Evolutionary conservation across 1,140 invertebrate genomes (phyloP), one percentile per base, ranked within the genome.

Genomic region (Psix sp.): DNA sequence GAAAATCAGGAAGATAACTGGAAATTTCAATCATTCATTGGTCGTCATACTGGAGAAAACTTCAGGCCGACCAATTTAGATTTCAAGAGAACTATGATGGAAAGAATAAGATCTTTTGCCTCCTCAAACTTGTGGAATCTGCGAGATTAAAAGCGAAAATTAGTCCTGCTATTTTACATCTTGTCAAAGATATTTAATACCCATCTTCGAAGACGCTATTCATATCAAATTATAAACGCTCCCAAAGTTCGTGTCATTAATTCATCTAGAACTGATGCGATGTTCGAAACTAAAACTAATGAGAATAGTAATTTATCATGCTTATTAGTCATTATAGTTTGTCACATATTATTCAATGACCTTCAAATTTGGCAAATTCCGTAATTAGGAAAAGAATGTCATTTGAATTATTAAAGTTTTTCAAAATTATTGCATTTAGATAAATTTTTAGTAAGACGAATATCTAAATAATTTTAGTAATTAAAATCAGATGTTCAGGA

Each of bases 161-260:
- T 59, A 73, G 52, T 66, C 43, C 15, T 21, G 38, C 54, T 60
- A 43, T 66, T 73, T 73, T 60, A 35, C 46, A 15, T 14, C 15
- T 13, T 54, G 14, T 15, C 21, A 9, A 21, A 54, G 56, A 74
- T 60, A 74, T 62, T 74, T 54, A 66, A 74, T 74, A 40, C 48
- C 24, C 33, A 7, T 13, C 29, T 48, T 35, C 43, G 26, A 40
- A 54, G 24, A 20, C 21, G 48, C 40, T 11, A 43, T 65, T 65
- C 45, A 45, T 65, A 63, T 59, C 52, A 56, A 72, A 63, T 72
- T 72, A 65, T 72, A 72, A 38, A 59, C 68, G 59, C 18, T n/a
- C 14, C 29, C 26, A 51, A 57, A 72, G 57, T 72, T 72, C 14
- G 29, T 13, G n/a, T 17, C 49, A 38, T 43, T 72, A 72, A 72